A percentile compares a stretch with the other conserved stretches of the same genome.
Conservation (phyloP, 1,140 invertebrate genomes). For the Aleiodes sp. region DNA sequence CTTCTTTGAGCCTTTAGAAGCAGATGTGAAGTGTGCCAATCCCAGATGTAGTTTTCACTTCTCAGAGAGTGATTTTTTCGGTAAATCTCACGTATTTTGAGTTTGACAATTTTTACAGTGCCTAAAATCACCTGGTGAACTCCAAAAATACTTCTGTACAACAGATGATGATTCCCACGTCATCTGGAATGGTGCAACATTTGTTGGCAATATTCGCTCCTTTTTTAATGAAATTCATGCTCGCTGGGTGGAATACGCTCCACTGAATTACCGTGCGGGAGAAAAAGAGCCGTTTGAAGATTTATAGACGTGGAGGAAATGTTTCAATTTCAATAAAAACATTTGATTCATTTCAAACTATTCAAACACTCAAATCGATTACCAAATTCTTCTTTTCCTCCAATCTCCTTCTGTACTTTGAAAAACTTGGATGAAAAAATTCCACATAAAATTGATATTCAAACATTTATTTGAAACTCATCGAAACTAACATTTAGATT, state of each 20-base stretch:
- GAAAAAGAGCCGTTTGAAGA: too few relatives aligned
- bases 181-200: background rate
- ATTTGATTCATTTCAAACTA: too few relatives aligned
- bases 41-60: constrained; percentile 3
- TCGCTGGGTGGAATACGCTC: too few relatives aligned
- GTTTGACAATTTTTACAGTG: background rate
- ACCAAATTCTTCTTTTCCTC: too few relatives aligned
- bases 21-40: constrained; percentile 9
- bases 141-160: background rate
- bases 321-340: too few relatives aligned
- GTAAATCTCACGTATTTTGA: background rate
- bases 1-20: background rate
- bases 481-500: background rate
- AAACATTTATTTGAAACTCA: background rate
- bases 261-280: too few relatives aligned
- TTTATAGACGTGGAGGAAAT: too few relatives aligned
- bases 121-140: background rate
- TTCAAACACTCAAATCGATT: too few relatives aligned
- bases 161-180: background rate
- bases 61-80: too few relatives aligned
- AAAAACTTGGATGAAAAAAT: too few relatives aligned
- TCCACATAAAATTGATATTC: background rate
- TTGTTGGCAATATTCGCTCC: background rate
- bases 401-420: too few relatives aligned
- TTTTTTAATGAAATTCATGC: too few relatives aligned